Percentiles rank a stretch among this genome's conserved stretches.
Conservation (phyloP, 2,888 invertebrate genomes). For the Itoplectis maculator region DNA sequence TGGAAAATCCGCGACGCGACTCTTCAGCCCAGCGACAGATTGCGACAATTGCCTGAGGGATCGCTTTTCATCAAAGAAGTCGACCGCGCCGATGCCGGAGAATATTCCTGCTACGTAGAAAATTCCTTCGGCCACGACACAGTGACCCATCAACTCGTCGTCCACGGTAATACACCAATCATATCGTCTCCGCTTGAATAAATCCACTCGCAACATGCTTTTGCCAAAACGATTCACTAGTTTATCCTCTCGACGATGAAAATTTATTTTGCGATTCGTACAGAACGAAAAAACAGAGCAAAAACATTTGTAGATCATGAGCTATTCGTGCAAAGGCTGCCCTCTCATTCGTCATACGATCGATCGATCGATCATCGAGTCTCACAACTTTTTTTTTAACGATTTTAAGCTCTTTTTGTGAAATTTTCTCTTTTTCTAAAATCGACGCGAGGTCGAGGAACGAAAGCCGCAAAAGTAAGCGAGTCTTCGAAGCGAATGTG, state of each 20-base stretch:
- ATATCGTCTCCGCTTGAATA: neutral
- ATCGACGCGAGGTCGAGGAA: constrained; percentile 53
- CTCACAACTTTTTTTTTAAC: constrained; percentile 29
- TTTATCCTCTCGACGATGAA: constrained; percentile 20
- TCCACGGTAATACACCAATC: constrained; percentile 87
- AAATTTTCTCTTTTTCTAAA: constrained; percentile 47
- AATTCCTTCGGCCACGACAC: constrained; percentile 97
- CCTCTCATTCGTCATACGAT: constrained; percentile 12
- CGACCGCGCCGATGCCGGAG: constrained; percentile 95
- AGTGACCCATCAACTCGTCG: constrained; percentile 94
- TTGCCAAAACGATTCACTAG: constrained; percentile 26
- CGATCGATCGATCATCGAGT: constrained; percentile 23
- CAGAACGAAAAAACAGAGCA: neutral
- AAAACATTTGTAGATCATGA: constrained; percentile 53
- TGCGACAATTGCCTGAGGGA: constrained; percentile 94
- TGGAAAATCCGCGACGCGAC: constrained; percentile 93
- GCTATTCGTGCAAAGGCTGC: constrained; percentile 42
- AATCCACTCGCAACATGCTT: constrained; percentile 53
- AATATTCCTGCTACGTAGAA: constrained; percentile 97
- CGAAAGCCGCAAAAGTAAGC: constrained; percentile 38
- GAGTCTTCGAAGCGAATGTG: constrained; percentile 33
- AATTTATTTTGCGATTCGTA: neutral
- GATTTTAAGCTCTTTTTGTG: constrained; percentile 56
- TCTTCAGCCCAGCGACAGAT: constrained; percentile 92
- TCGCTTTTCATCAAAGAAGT: constrained; percentile 96